These are phyloP conservation scores for Natrix natrix DNA, from an alignment of 2,797 vertebrate genomes.

Conservation along the genomic window DNA sequence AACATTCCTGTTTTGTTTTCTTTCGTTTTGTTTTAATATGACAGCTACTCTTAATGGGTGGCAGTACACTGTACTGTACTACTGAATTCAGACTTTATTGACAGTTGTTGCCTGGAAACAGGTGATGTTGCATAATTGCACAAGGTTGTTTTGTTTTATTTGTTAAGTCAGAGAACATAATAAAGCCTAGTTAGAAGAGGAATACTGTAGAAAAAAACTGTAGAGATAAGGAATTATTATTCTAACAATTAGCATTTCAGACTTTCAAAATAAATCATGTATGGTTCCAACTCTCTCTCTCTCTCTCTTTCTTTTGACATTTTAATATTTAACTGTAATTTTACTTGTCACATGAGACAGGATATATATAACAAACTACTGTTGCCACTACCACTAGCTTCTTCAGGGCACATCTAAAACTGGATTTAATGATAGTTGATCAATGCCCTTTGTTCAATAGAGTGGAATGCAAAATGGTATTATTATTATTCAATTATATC, in stretches of 20 bases:
- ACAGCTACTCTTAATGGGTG: not conserved
- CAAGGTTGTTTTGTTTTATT: not conserved
- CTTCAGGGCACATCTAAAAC: not conserved
- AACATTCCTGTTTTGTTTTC: not conserved
- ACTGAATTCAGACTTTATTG: conserved; percentile 35
- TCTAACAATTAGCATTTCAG: conserved; percentile 50
- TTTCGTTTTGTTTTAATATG: not conserved
- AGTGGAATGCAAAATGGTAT: not conserved
- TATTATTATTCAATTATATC: not conserved
- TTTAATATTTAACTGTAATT: not conserved
- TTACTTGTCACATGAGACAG: not conserved
- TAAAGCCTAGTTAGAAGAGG: conserved; percentile 26
- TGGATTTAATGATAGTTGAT: not conserved
- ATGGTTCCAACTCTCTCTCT: conserved; percentile 50
- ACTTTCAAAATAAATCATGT: conserved; percentile 41
- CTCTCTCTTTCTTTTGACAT: not conserved
- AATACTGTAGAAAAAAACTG: conserved; percentile 52
- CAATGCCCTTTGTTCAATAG: not conserved
- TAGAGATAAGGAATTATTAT: conserved; percentile 48
- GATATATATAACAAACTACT: not conserved
- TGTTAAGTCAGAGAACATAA: conserved; percentile 18
- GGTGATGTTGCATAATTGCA: conserved; percentile 37
- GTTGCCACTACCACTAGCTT: not conserved
- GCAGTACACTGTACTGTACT: conserved; percentile 31
- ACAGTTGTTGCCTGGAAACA: conserved; percentile 10